phyloP scores from a whole-genome alignment of 1,140 invertebrate species.

The Cydia strobilella region DNA sequence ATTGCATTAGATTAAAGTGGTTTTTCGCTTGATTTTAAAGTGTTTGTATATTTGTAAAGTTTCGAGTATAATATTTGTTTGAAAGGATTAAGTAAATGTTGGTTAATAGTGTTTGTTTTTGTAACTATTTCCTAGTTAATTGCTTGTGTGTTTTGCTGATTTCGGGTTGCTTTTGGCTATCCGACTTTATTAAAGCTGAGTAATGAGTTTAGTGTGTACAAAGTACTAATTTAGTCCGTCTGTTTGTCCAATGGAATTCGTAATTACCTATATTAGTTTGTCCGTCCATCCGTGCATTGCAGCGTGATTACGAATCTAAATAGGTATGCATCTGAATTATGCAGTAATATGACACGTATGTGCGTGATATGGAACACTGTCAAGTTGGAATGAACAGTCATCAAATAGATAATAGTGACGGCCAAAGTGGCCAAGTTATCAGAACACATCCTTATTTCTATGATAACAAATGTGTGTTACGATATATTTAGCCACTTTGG shows the following conservation, averaged over 20 bases:
- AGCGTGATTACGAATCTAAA: neutral
- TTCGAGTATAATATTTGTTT: constrained; percentile 53
- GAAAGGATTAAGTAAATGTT: constrained; percentile 55
- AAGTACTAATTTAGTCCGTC: constrained; percentile 20
- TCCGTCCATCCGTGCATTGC: neutral
- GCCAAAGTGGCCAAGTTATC: too few relatives aligned
- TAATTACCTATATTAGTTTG: neutral
- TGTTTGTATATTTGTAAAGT: constrained; percentile 39
- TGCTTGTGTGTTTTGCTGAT: constrained; percentile 5
- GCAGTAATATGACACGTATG: constrained; percentile 4
- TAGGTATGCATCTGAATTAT: neutral
- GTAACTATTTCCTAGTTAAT: constrained; percentile 11
- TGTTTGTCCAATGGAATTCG: neutral
- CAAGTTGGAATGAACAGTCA: too few relatives aligned
- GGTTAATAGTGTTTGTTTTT: constrained; percentile 18
- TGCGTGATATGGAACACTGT: neutral
- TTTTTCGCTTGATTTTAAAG: constrained; percentile 38
- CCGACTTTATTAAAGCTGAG: constrained; percentile 5
- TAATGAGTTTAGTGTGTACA: neutral
- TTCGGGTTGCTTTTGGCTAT: constrained; percentile 7
- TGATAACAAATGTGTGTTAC: too few relatives aligned
- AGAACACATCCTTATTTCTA: too few relatives aligned
- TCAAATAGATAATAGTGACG: too few relatives aligned
- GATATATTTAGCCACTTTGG: too few relatives aligned
- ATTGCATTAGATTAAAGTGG: constrained; percentile 44